These are phyloP conservation scores for Ptilorrhoa leucosticta DNA, from an alignment of 2,113 vertebrate species.

Conservation along the genomic window DNA sequence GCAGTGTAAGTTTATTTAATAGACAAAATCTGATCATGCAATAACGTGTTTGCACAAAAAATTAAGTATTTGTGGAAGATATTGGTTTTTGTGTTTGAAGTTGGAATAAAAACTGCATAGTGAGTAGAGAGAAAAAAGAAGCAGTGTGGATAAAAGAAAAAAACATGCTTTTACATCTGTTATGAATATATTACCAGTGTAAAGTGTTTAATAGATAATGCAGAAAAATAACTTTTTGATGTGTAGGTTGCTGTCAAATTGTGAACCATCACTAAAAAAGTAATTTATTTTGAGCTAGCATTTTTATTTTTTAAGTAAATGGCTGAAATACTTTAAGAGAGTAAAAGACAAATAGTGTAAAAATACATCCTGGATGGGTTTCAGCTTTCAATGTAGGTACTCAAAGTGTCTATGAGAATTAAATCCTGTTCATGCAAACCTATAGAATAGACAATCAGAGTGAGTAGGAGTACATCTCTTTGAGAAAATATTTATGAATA, in stretches of 20 bases:
- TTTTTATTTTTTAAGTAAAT: not conserved
- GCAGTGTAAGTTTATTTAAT: not conserved
- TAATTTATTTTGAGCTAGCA: not conserved
- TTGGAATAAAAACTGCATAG: not conserved
- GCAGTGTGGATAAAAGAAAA: not conserved
- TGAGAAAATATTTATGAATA: not conserved
- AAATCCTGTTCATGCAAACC: not conserved
- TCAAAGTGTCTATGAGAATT: not conserved
- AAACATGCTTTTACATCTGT: not conserved
- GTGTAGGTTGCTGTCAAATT: not conserved
- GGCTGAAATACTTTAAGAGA: not conserved
- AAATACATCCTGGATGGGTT: not conserved
- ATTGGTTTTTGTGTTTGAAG: not conserved
- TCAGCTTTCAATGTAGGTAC: not conserved
- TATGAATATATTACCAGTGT: not conserved
- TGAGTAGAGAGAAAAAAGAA: not conserved
- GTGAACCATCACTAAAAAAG: not conserved
- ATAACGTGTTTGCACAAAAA: not conserved
- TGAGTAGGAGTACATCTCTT: not conserved
- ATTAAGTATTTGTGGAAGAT: not conserved
- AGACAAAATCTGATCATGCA: not conserved
- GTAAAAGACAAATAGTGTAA: not conserved
- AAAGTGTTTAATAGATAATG: not conserved
- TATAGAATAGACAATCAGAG: not conserved
- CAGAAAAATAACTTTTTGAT: not conserved